phyloP scores from a whole-genome alignment of 2,888 invertebrate species.

The Rosalia funebris region DNA sequence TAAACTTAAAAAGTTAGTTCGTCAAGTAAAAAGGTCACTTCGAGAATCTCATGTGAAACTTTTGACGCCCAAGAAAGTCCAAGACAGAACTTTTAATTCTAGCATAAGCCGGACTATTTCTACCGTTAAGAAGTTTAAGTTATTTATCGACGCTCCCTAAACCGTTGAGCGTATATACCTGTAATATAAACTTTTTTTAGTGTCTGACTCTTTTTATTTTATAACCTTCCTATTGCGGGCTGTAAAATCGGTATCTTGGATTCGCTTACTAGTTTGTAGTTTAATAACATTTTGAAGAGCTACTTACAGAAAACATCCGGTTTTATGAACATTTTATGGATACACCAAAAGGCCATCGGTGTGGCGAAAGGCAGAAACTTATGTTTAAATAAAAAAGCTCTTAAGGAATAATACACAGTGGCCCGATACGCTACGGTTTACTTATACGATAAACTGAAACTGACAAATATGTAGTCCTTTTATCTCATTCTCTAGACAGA shows the following conservation, averaged over 20 bases:
- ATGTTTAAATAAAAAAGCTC: not conserved
- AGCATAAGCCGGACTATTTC: conserved; percentile 6
- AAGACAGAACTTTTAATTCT: conserved; percentile 1
- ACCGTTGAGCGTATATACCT: conserved; percentile 21
- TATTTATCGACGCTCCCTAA: conserved; percentile 6
- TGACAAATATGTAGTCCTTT: not conserved
- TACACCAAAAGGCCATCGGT: not conserved
- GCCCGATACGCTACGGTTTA: too few species aligned
- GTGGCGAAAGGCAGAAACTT: not conserved
- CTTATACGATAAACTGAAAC: not conserved
- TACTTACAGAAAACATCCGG: conserved; percentile 19
- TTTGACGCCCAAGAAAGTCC: not conserved
- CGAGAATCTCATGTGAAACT: conserved; percentile 1
- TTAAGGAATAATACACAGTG: too few species aligned
- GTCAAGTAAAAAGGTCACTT: too few species aligned
- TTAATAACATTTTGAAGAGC: conserved; percentile 29
- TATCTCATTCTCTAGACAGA: not conserved
- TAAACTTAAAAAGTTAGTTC: not conserved
- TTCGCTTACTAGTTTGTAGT: conserved; percentile 29
- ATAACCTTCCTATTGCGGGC: conserved; percentile 13
- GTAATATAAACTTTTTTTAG: conserved; percentile 16
- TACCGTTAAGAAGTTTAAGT: not conserved
- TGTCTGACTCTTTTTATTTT: conserved; percentile 11
- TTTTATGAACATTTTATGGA: conserved; percentile 3
- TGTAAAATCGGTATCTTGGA: conserved; percentile 22